Evolutionary conservation across 2,888 invertebrate species (phyloP), one percentile per base, ranked within the genome.

Genomic region (Crocallis elinguaria): DNA sequence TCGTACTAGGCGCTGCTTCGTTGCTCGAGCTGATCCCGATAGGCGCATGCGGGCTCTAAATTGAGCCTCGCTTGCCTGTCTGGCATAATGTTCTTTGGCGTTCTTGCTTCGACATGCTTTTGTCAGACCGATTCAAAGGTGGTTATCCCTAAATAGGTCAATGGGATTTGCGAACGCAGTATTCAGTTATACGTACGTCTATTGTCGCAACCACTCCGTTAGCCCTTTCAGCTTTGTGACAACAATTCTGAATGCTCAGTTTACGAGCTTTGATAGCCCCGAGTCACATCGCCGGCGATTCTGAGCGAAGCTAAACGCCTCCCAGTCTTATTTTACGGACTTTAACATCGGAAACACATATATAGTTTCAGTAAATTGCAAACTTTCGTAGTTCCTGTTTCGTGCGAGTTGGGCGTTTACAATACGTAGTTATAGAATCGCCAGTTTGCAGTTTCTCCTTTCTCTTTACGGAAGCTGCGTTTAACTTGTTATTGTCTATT

Each of bases 61-160:
- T 86, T 83, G 85, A 81, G 77, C 82, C 77, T 73, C 74, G 73
- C 71, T 13, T 73, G 74, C 69, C 72, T 68, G 67, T 67, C 78
- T 73, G 77, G 82, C 81, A 85, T 87, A 82, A 84, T 84, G 86
- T 83, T 82, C 84, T 79, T 79, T 87, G 81, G 84, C 84, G 86
- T 83, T 82, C 84, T 79, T 79, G 83, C 79, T 79, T 79, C 76
- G 83, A 86, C 82, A 77, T 82, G 86, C 86, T 85, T 87, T 88
- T 88, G 86, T 87, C 81, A 79, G 74, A 61, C 71, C 75, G 63
- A 84, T 85, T 85, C 83, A 85, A 85, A 86, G 84, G 85, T 84
- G 81, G 79, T 81, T 84, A 76, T 71, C 73, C 69, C 71, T 82
- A 89, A 87, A 75, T 88, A 79, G 89, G 88, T 86, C 88, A 87